Conservation (phyloP, 2,113 vertebrate species). For the Lampris megalopsis region DNA sequence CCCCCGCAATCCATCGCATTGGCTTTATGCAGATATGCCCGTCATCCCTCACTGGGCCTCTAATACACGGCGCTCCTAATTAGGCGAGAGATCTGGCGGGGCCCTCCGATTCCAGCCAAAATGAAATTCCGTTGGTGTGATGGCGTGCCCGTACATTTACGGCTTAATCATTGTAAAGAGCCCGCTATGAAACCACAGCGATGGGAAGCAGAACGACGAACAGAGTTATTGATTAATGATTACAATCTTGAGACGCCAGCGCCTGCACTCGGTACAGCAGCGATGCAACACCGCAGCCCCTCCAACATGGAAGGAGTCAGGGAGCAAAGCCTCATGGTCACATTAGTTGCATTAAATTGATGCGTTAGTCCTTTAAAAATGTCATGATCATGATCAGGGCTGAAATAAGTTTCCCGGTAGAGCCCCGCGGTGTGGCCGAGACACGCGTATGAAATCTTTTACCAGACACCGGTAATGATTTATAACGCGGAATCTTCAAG, state of each 20-base stretch:
- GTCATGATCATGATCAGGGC: constrained; percentile 22
- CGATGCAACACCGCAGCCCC: constrained; percentile 16
- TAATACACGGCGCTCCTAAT: constrained; percentile 38
- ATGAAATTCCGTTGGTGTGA: constrained; percentile 23
- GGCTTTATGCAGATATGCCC: constrained; percentile 61
- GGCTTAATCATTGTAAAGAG: constrained; percentile 48
- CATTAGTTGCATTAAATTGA: constrained; percentile 51
- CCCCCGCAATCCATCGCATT: constrained; percentile 61
- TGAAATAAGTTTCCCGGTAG: constrained; percentile 1
- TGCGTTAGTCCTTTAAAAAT: constrained; percentile 22
- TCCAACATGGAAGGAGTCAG: constrained; percentile 32
- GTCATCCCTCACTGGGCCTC: constrained; percentile 28
- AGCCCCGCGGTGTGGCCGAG: not conserved
- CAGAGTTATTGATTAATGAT: constrained; percentile 51
- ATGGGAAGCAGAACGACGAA: constrained; percentile 27
- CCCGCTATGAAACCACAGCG: constrained; percentile 2
- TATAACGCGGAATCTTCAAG: constrained; percentile 10
- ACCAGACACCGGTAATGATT: constrained; percentile 3
- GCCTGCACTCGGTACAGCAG: constrained; percentile 5
- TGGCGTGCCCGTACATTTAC: not conserved
- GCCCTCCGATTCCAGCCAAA: constrained; percentile 33
- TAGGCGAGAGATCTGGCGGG: constrained; percentile 42
- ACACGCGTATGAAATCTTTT: not conserved
- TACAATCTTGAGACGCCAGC: constrained; percentile 23
- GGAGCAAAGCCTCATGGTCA: constrained; percentile 42